Conservation (phyloP, 2,113 vertebrate species). For the Carollia perspicillata region DNA sequence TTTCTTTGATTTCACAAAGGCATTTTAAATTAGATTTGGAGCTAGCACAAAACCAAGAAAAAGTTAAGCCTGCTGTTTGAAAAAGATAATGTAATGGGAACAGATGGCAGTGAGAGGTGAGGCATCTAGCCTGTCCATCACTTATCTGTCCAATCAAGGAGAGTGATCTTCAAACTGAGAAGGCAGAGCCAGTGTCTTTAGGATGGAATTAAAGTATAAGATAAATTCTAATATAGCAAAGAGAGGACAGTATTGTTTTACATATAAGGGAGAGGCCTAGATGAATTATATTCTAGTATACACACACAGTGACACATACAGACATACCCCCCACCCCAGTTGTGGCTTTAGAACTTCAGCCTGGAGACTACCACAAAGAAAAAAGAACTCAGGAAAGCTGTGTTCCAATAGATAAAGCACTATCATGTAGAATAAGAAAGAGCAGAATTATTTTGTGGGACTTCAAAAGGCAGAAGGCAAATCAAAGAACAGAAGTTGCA, state of each 20-base stretch:
- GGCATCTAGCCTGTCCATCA: background rate
- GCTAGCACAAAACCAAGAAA: slow-evolving; percentile 28
- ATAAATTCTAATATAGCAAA: background rate
- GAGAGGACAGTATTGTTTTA: background rate
- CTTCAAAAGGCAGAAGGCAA: background rate
- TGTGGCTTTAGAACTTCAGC: background rate
- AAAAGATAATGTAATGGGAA: slow-evolving; percentile 58
- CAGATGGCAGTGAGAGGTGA: slow-evolving; percentile 24
- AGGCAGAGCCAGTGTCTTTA: background rate
- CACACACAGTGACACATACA: background rate
- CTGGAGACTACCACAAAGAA: background rate
- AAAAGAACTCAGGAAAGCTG: background rate
- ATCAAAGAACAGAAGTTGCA: background rate
- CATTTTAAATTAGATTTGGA: slow-evolving; percentile 30
- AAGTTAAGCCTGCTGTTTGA: background rate
- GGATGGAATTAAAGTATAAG: background rate
- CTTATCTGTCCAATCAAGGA: background rate
- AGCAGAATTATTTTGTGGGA: background rate
- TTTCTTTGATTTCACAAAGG: slow-evolving; percentile 17
- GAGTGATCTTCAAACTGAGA: background rate
- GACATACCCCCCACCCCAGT: too few relatives aligned
- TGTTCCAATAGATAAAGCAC: background rate
- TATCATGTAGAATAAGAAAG: background rate
- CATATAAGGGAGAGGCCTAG: background rate
- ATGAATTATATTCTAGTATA: background rate